Conservation (phyloP, 1,140 invertebrate species). For the Drosophila hydei region DNA sequence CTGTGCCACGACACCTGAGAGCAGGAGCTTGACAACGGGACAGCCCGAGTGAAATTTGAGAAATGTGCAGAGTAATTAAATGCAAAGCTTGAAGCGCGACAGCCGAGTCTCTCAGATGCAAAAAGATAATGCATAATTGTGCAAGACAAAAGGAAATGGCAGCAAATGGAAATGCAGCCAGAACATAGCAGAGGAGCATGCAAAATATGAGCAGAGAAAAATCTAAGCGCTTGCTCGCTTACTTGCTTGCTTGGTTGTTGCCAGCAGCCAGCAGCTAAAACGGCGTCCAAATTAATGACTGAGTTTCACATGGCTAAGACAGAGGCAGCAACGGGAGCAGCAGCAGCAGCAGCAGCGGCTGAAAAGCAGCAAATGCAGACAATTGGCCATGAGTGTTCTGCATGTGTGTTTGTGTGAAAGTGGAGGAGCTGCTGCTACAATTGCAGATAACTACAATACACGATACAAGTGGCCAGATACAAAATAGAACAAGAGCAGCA, state of each 20-base stretch:
- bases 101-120: slow-evolving; percentile 30
- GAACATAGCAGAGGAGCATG: slow-evolving; percentile 48
- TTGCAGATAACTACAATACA: slow-evolving; percentile 54
- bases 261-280: slow-evolving; percentile 44
- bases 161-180: slow-evolving; percentile 62
- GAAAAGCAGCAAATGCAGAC: slow-evolving; percentile 33
- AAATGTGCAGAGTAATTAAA: slow-evolving; percentile 78
- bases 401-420: slow-evolving; percentile 58
- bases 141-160: slow-evolving; percentile 74
- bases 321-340: slow-evolving; percentile 26
- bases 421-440: slow-evolving; percentile 41
- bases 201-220: slow-evolving; percentile 72
- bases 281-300: slow-evolving; percentile 76
- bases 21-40: slow-evolving; percentile 21
- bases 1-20: slow-evolving; percentile 55
- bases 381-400: slow-evolving; percentile 66
- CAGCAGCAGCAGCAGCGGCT: no score
- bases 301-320: slow-evolving; percentile 68
- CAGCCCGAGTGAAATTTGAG: slow-evolving; percentile 66
- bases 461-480: slow-evolving; percentile 78
- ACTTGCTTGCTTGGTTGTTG: slow-evolving; percentile 32
- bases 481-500: slow-evolving; percentile 66
- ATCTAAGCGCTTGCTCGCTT: slow-evolving; percentile 38
- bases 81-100: slow-evolving; percentile 68
- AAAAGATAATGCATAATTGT: slow-evolving; percentile 75